These are phyloP conservation scores for Caenorhabditis latens DNA, from an alignment of 1,140 invertebrate species.

Conservation along the genomic window DNA sequence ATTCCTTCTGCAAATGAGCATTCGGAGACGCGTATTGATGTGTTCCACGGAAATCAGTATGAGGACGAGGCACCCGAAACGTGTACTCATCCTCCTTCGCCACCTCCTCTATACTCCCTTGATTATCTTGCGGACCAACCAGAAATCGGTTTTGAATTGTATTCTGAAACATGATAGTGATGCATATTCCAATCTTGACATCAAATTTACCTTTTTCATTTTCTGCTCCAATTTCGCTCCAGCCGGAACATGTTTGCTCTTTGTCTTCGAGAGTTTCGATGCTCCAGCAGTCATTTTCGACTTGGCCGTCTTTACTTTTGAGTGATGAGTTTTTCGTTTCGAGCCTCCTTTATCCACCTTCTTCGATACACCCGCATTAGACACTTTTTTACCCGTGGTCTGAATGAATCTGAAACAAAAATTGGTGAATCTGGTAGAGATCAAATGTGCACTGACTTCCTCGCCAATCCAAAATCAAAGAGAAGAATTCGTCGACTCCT, in stretches of 20 bases:
- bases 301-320: background rate
- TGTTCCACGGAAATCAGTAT: slow-evolving; percentile 37
- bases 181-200: background rate
- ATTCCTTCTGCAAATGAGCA: slow-evolving; percentile 15
- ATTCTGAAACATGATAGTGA: background rate
- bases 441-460: background rate
- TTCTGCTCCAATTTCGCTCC: background rate
- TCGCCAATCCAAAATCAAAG: slow-evolving; percentile 40
- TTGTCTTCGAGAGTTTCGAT: background rate
- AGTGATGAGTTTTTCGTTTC: no score
- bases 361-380: background rate
- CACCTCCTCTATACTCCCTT: background rate
- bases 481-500: background rate
- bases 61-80: background rate
- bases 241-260: background rate
- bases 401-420: slow-evolving; percentile 9
- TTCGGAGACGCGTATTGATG: slow-evolving; percentile 29
- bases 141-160: background rate
- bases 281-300: background rate
- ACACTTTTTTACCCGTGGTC: background rate
- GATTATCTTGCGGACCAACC: background rate
- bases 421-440: background rate
- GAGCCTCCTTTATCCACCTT: background rate
- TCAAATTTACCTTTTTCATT: no score
- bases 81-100: background rate